phyloP scores from a whole-genome alignment of 2,113 vertebrate genomes.

The Alces alces region DNA sequence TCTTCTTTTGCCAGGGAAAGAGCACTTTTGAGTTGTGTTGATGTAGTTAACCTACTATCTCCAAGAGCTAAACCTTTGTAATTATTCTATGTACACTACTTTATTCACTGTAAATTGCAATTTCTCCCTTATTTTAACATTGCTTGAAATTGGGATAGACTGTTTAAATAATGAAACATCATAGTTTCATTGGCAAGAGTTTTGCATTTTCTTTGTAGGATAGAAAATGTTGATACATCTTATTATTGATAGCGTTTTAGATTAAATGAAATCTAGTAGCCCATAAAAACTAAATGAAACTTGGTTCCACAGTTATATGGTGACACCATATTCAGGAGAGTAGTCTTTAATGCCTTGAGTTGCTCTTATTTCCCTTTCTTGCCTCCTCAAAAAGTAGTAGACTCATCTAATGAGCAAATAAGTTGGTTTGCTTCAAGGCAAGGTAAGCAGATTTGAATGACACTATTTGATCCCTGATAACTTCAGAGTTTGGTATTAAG shows the following conservation, averaged over 20 bases:
- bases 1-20: not conserved
- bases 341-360: not conserved
- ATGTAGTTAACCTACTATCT: not conserved
- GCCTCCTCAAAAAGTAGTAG: not conserved
- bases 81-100: not conserved
- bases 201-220: not conserved
- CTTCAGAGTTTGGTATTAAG: slow-evolving; percentile 12
- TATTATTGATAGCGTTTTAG: not conserved
- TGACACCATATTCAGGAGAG: not conserved
- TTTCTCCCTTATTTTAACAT: not conserved
- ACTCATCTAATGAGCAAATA: not conserved
- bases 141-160: not conserved
- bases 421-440: not conserved
- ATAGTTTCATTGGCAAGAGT: not conserved
- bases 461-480: slow-evolving; percentile 26
- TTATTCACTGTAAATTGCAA: not conserved
- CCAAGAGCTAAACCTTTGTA: not conserved
- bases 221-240: not conserved
- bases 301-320: not conserved
- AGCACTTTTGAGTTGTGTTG: not conserved
- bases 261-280: not conserved
- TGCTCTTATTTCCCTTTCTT: not conserved
- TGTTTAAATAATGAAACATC: not conserved
- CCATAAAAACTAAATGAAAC: not conserved
- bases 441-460: slow-evolving; percentile 25